These are phyloP conservation scores for Mimas tiliae DNA, from an alignment of 2,888 invertebrate genomes.

Conservation along the genomic window DNA sequence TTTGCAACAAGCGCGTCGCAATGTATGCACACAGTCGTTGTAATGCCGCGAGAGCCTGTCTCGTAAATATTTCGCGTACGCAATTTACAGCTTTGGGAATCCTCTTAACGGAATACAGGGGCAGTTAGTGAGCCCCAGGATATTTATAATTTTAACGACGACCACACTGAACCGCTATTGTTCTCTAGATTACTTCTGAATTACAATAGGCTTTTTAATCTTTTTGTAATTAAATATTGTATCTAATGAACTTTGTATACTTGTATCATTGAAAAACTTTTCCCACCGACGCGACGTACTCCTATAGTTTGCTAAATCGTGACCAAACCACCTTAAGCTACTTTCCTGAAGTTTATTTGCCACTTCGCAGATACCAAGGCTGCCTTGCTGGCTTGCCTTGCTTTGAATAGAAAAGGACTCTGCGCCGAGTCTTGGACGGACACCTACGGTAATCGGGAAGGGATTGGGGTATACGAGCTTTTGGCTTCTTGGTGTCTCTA, in stretches of 20 bases:
- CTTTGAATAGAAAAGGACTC: not conserved
- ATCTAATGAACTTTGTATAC: constrained; percentile 19
- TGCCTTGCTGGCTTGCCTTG: too few relatives aligned
- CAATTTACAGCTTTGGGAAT: constrained; percentile 82
- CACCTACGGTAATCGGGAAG: too few relatives aligned
- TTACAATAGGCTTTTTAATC: constrained; percentile 34
- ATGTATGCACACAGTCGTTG: constrained; percentile 73
- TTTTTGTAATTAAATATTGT: constrained; percentile 13
- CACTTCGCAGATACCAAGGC: too few relatives aligned
- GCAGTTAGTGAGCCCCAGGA: constrained; percentile 75
- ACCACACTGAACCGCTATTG: constrained; percentile 61
- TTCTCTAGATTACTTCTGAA: constrained; percentile 54
- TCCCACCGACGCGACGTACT: too few relatives aligned
- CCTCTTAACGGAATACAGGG: constrained; percentile 81
- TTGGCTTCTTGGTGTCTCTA: too few relatives aligned
- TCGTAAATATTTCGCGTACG: constrained; percentile 81
- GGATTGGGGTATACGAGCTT: too few relatives aligned
- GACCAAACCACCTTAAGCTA: too few relatives aligned
- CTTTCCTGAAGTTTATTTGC: too few relatives aligned
- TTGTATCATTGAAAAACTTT: not conserved
- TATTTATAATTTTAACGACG: constrained; percentile 73
- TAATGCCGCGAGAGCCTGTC: constrained; percentile 79
- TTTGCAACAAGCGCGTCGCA: constrained; percentile 69
- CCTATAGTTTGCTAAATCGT: too few relatives aligned
- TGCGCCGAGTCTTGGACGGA: too few relatives aligned